These are phyloP conservation scores for Aix galericulata DNA, from an alignment of 2,113 vertebrate genomes.

Conservation along the genomic window DNA sequence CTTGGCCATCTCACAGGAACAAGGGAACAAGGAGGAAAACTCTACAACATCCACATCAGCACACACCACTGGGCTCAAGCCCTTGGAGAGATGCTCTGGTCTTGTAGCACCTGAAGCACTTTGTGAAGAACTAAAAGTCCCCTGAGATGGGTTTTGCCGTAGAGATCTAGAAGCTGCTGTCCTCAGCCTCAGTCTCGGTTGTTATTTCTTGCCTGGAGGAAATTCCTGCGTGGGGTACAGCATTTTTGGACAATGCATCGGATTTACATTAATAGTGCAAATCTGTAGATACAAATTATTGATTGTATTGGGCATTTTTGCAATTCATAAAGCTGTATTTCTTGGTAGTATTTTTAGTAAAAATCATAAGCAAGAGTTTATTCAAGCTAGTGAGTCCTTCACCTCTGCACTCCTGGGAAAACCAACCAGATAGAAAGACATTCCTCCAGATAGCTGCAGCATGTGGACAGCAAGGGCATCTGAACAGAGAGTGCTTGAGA, in stretches of 20 bases:
- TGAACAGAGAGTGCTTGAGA: accelerated
- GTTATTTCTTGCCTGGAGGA: neutral
- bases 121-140: too few species aligned
- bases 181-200: neutral
- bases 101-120: neutral
- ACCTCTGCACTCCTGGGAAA: neutral
- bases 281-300: neutral
- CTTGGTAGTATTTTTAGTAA: neutral
- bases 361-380: neutral
- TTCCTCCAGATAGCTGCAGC: accelerated
- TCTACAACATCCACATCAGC: accelerated
- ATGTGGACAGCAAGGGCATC: neutral
- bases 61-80: neutral
- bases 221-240: accelerated
- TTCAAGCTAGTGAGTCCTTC: neutral
- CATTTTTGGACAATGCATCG: accelerated
- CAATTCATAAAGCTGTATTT: neutral
- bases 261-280: neutral
- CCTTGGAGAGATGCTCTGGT: neutral
- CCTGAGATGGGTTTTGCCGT: neutral
- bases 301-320: neutral
- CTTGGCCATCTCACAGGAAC: neutral
- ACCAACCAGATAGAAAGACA: accelerated
- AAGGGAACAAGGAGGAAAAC: neutral
- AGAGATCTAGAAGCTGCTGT: neutral